Evolutionary conservation across 53 echinoderm and acorn worm species (phyloP).

Genomic region (Crossaster papposus): DNA sequence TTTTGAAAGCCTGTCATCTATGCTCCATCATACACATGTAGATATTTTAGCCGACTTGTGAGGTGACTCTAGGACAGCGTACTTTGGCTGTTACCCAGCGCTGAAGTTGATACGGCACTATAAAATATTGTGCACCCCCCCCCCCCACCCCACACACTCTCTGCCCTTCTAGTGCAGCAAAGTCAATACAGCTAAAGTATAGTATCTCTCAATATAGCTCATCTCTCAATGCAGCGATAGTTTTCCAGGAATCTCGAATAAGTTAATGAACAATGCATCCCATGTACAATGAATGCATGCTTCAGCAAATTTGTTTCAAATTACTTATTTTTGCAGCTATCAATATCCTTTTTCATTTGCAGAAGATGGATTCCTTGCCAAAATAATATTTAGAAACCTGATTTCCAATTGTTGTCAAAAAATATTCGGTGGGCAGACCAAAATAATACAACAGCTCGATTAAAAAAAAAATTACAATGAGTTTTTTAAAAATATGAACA

Average conservation of each 20-base stretch:
- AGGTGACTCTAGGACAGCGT: conserved; percentile 50
- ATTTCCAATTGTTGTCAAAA: too few relatives aligned
- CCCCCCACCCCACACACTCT: too few relatives aligned
- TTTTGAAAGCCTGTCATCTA: too few relatives aligned
- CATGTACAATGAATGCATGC: not conserved
- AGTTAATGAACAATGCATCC: not conserved
- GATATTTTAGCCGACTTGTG: not conserved
- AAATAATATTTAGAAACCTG: not conserved
- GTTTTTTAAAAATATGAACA: too few relatives aligned
- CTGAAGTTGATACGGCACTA: conserved; percentile 17
- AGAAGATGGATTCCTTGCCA: not conserved
- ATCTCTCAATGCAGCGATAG: not conserved
- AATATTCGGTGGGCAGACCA: too few relatives aligned
- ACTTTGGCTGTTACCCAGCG: conserved; percentile 19
- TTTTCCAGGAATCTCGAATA: conserved; percentile 28
- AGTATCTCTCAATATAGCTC: not conserved
- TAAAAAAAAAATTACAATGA: too few relatives aligned
- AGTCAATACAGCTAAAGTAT: not conserved
- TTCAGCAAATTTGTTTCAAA: not conserved
- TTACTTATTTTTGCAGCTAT: not conserved
- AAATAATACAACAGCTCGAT: too few relatives aligned
- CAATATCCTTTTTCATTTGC: not conserved
- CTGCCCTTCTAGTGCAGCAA: not conserved
- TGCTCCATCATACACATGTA: not conserved
- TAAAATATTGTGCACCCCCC: not conserved